Evolutionary conservation across 2,113 vertebrate species (phyloP).

Genomic region (Struthidea cinerea): DNA sequence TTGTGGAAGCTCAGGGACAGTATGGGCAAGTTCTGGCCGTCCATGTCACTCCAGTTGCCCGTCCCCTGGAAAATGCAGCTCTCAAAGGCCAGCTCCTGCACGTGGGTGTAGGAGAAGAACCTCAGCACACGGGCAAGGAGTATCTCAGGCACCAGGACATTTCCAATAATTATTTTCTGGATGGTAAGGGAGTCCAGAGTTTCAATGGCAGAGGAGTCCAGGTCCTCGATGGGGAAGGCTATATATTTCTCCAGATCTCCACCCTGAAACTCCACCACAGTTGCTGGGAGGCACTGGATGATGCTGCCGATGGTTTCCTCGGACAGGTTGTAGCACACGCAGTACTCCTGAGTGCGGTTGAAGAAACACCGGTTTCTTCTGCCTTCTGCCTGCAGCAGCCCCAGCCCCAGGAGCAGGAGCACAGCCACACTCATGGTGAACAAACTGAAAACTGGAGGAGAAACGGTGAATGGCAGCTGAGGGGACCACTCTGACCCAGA

Average conservation of each 20-base stretch:
- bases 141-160: constrained; percentile 42
- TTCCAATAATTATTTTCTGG: constrained; percentile 47
- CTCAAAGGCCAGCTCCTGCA: constrained; percentile 62
- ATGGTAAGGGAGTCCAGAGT: background rate
- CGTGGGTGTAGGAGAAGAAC: constrained; percentile 45
- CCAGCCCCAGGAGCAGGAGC: constrained; percentile 18
- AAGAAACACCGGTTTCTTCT: constrained; percentile 4
- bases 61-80: constrained; percentile 34
- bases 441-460: background rate
- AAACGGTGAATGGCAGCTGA: background rate
- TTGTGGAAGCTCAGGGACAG: constrained; percentile 57
- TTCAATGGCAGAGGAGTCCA: accelerated
- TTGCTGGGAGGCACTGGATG: constrained; percentile 43
- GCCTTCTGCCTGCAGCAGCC: background rate
- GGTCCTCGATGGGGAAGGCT: background rate
- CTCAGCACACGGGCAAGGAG: constrained; percentile 42
- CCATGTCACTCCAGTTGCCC: background rate
- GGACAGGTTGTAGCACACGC: constrained; percentile 65
- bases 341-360: constrained; percentile 2
- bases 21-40: background rate
- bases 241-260: constrained; percentile 48
- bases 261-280: constrained; percentile 53
- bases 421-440: background rate
- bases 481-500: background rate
- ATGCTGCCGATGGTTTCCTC: background rate